Conservation (phyloP, 2,113 vertebrate species). For the Dasypus novemcinctus region DNA sequence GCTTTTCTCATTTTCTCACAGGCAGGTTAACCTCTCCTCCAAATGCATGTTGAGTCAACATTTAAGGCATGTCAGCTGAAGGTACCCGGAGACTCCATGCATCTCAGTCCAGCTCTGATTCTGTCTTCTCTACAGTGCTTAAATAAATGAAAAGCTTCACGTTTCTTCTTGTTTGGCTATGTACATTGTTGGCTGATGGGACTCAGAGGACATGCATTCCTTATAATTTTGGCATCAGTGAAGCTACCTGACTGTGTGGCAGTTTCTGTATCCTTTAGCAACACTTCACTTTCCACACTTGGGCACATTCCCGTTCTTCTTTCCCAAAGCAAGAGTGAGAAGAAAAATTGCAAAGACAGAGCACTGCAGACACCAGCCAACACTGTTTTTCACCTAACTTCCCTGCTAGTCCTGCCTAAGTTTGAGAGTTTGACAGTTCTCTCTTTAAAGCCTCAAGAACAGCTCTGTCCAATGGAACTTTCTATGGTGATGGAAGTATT, state of each 20-base stretch:
- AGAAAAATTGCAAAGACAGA: neutral
- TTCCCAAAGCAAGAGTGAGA: neutral
- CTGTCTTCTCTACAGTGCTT: neutral
- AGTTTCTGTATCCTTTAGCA: slow-evolving; percentile 45
- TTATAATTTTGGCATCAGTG: slow-evolving; percentile 45
- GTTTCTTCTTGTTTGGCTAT: neutral
- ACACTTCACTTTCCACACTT: neutral
- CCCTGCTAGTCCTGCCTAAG: neutral
- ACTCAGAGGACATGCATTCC: slow-evolving; percentile 11
- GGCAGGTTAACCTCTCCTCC: neutral
- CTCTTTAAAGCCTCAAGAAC: neutral
- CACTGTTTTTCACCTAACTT: neutral
- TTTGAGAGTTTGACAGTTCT: neutral
- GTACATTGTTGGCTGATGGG: neutral
- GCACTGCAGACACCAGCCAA: neutral
- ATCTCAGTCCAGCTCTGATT: neutral
- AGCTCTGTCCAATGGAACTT: neutral
- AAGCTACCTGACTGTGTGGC: neutral
- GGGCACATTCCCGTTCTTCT: neutral
- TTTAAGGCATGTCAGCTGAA: neutral
- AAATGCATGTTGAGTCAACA: neutral
- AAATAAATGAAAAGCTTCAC: neutral
- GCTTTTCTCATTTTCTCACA: neutral
- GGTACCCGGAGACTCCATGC: neutral
- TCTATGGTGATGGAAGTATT: neutral